Base-by-base conservation (phyloP, 92 coral and sea anemone species). In the Actinernus sp. region DNA sequence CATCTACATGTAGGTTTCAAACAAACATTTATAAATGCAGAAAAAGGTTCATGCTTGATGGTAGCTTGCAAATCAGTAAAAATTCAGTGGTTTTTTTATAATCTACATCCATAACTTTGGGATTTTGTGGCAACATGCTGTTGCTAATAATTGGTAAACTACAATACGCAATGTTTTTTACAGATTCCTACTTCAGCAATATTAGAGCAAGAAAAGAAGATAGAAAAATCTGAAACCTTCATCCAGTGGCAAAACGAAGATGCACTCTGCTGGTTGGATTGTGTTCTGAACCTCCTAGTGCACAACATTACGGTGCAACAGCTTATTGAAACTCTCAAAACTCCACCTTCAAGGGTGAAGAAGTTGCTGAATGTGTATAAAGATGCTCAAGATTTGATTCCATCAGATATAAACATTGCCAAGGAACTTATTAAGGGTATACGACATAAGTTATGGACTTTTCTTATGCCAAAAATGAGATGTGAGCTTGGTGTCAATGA, bases 241-340 rank as follows among this genome's bases (percentile, higher is more conserved):
- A 13, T 94, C 23, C 88, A 94, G 26, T 94, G 98, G 98, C 58
- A 68, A 17, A 94, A 94, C 65, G 68, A 59, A n/a, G 78, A 71
- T 54, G 75, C 94, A 13, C 46, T 94, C 14, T 94, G 98, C 38
- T 94, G 98, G 98, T 46, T 94, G 33, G 85, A 94, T 53, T 74
- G 92, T 50, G 54, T 72, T 0, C 19, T 94, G 69, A 61, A 90
- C 25, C 53, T 94, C 7, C 53, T 94, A 9, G 98, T 91, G 0
- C 83, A 90, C 33, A 94, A 87, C 77, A 79, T 62, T n/a, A 83
- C 92, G 4, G 29, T 91, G 18, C 76, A 49, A 17, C 63, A 70
- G 43, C 43, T 89, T 12, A 14, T 40, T 24, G 55, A 48, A 45
- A 57, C 56, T 18, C 16, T n/a, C 4, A 63, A 73, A 56, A 59